Conservation (phyloP, 2,888 invertebrate species). For the Nyleta sp. region DNA sequence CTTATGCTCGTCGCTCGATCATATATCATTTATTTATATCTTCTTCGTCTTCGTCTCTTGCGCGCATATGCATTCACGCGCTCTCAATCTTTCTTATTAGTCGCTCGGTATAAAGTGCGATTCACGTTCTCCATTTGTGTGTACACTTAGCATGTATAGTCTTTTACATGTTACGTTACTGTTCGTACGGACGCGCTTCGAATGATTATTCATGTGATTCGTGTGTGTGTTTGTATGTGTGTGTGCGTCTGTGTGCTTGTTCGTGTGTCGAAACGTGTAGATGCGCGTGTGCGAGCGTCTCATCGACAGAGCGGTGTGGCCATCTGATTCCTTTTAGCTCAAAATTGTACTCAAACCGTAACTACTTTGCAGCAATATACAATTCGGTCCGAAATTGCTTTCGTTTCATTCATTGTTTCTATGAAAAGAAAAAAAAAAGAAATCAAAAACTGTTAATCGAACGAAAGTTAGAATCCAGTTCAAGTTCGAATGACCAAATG, state of each 20-base stretch:
- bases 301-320: slow-evolving; percentile 50
- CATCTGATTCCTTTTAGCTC: slow-evolving; percentile 44
- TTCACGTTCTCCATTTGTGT: slow-evolving; percentile 65
- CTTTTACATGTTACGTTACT: slow-evolving; percentile 63
- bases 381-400: too few species aligned
- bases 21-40: slow-evolving; percentile 77
- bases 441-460: too few species aligned
- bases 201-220: slow-evolving; percentile 50
- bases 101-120: slow-evolving; percentile 74
- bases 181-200: slow-evolving; percentile 56
- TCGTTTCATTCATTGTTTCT: too few species aligned
- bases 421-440: too few species aligned
- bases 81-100: slow-evolving; percentile 69
- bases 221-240: neutral
- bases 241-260: slow-evolving; percentile 54
- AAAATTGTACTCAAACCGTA: slow-evolving; percentile 13
- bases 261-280: slow-evolving; percentile 32
- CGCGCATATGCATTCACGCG: slow-evolving; percentile 69
- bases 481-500: too few species aligned
- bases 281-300: slow-evolving; percentile 40
- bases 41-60: slow-evolving; percentile 69
- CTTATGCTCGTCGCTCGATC: slow-evolving; percentile 79
- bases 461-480: too few species aligned
- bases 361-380: too few species aligned
- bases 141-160: slow-evolving; percentile 62